Base-by-base conservation (phyloP, 2,888 invertebrate genomes). In the Congeria kusceri region DNA sequence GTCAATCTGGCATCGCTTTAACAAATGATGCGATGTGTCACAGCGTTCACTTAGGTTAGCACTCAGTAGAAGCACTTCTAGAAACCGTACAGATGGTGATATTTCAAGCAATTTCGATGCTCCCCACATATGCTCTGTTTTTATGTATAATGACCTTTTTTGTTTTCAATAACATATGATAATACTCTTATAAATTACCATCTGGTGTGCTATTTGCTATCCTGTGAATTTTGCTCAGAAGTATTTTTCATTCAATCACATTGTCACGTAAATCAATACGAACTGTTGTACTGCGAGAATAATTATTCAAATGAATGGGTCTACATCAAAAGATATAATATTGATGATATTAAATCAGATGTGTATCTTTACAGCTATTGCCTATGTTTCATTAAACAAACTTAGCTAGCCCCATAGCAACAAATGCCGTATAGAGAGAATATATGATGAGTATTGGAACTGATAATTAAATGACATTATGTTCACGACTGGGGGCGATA, bases 1-100 rank as follows among this genome's bases (percentile, higher is more conserved):
- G 70, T 70, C 78, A 73, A 53, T 57, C 47, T 18, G 57, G 63
- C 27, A 56, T 66, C 20, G 61, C 53, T 64, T 58, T 61, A 58
- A 67, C 61, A 46, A 61, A 63, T 39, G 56, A 32, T 46, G 49
- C 71, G 62, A 66, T 58, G 25, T 57, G 63, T 20, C 44, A 72
- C 64, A 65, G 58, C 64, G 64, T 58, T 72, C 64, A 72, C 63
- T 64, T 44, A 49, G 49, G 49, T 15, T 49, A 20, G 20, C 49
- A 49, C 2, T 1, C 53, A 20, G 53, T 53, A 53, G 9, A 25
- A 25, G n/a, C 53, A 11, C 25, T 53, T 53, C 25, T 53, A 9
- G 3, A 39, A 39, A 39, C 39, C n/a, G 20, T 25, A 53, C 53
- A 53, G 53, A 53, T 53, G 53, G 53, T 25, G 53, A 53, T 53